phyloP scores from a whole-genome alignment of 1,140 invertebrate species.

The Aphidius gifuensis region DNA sequence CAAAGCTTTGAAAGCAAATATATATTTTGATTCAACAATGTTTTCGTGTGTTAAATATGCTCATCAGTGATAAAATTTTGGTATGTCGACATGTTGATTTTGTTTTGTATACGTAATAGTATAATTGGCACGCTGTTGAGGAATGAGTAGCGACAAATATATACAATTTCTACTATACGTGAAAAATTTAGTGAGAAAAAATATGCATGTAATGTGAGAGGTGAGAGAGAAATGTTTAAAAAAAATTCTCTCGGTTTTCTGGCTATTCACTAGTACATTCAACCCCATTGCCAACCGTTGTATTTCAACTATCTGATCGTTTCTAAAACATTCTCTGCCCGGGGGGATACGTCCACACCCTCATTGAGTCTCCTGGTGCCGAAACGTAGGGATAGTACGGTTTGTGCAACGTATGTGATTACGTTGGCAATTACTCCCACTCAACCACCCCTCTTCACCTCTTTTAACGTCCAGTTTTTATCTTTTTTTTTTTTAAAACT shows the following conservation, averaged over 20 bases:
- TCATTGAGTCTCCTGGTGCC: constrained; percentile 28
- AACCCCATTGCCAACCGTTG: constrained; percentile 16
- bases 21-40: constrained; percentile 23
- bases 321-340: constrained; percentile 34
- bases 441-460: constrained; percentile 1
- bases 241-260: background rate
- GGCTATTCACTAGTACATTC: constrained; percentile 29
- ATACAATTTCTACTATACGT: too few species aligned
- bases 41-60: constrained; percentile 18
- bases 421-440: constrained; percentile 52
- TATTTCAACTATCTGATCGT: constrained; percentile 37
- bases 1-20: constrained; percentile 16
- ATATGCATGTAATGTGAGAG: constrained; percentile 13
- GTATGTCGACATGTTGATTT: constrained; percentile 10
- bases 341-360: constrained; percentile 30
- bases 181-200: constrained; percentile 12
- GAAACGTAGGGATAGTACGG: constrained; percentile 16
- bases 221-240: background rate
- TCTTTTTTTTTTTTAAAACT: too few species aligned
- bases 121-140: constrained; percentile 15
- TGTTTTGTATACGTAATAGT: constrained; percentile 15
- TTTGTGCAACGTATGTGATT: constrained; percentile 50
- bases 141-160: background rate
- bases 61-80: constrained; percentile 1
- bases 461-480: too few species aligned